phyloP scores from a whole-genome alignment of 2,113 vertebrate genomes.

The Crotalus viridis region DNA sequence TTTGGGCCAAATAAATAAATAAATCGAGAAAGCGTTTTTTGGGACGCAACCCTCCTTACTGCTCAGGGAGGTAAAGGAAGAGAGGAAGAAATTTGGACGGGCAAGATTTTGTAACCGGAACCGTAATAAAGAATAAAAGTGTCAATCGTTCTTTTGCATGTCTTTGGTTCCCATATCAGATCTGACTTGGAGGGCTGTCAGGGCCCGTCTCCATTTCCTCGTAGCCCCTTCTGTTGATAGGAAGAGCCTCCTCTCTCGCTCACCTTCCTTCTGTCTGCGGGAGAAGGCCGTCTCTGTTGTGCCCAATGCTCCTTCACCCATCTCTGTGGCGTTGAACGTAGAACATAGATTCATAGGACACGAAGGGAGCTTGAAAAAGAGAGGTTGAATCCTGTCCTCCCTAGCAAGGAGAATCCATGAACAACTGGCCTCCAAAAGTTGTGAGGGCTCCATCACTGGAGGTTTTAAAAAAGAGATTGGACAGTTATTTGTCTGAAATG shows the following conservation, averaged over 20 bases:
- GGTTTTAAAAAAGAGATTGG: no score
- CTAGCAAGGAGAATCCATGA: background rate
- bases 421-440: no score
- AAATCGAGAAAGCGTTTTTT: background rate
- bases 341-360: background rate
- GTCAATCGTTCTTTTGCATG: background rate
- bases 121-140: background rate
- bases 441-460: no score
- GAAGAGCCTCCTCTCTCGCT: background rate
- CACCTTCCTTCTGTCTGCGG: background rate
- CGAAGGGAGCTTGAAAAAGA: background rate
- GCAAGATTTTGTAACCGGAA: background rate
- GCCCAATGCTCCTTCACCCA: background rate
- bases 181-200: background rate
- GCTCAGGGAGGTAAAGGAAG: background rate
- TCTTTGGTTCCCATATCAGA: background rate
- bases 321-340: background rate
- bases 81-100: background rate
- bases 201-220: background rate
- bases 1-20: background rate
- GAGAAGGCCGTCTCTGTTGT: background rate
- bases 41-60: background rate
- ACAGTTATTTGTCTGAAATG: no score
- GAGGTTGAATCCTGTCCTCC: background rate
- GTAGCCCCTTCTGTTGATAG: background rate